phyloP scores from a whole-genome alignment of 2,113 vertebrate genomes.

The Euleptes europaea region DNA sequence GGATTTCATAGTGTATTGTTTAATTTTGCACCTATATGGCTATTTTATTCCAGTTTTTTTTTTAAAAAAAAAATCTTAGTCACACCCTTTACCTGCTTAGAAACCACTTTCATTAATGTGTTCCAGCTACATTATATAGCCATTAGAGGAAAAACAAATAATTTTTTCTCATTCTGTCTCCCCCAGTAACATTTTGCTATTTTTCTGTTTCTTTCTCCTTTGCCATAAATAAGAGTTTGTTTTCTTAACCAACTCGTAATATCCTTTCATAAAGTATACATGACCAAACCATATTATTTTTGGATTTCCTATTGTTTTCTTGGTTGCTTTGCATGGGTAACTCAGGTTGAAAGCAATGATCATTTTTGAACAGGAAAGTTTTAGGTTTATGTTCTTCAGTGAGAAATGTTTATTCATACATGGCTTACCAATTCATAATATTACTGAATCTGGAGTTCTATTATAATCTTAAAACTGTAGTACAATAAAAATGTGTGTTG shows the following conservation, averaged over 20 bases:
- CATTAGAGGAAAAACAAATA: neutral
- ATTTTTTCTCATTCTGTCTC: neutral
- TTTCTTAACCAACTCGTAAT: conserved; percentile 38
- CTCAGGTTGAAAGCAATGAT: conserved; percentile 76
- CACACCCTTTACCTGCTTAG: conserved; percentile 14
- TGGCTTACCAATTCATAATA: conserved; percentile 72
- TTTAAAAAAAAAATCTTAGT: conserved; percentile 26
- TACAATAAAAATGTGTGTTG: conserved; percentile 48
- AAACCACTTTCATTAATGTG: conserved; percentile 21
- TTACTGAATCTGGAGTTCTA: conserved; percentile 74
- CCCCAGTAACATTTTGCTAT: conserved; percentile 15
- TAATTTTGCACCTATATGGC: conserved; percentile 51
- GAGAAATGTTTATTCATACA: conserved; percentile 77
- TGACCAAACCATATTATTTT: conserved; percentile 69
- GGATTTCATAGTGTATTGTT: conserved; percentile 27
- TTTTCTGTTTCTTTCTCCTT: conserved; percentile 38
- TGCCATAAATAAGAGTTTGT: conserved; percentile 19
- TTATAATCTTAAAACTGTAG: conserved; percentile 63
- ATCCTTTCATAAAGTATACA: conserved; percentile 23
- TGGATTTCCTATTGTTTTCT: conserved; percentile 74
- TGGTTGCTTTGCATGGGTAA: conserved; percentile 68
- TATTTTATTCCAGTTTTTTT: conserved; percentile 42
- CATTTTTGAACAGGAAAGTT: conserved; percentile 74
- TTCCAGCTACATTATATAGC: neutral
- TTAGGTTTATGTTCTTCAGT: conserved; percentile 68